Evolutionary conservation across 2,888 invertebrate species (phyloP), one percentile per base, ranked within the genome.

Genomic region (Venusia cambrica): DNA sequence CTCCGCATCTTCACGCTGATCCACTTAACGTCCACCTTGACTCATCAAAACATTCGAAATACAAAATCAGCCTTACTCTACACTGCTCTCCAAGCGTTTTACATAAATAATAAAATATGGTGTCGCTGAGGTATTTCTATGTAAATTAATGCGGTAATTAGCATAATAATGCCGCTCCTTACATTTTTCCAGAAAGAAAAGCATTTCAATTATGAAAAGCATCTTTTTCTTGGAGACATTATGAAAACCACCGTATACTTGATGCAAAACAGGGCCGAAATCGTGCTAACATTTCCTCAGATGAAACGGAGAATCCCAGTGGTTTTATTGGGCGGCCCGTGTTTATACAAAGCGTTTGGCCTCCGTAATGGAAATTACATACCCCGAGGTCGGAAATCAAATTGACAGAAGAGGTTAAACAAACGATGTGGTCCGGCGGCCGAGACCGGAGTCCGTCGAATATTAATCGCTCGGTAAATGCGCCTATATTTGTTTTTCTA

Each of bases 391-490:
- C 73, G 78, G 75, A 78, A 81, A 83, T 84, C 85, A 81, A 87
- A 85, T 85, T 84, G 83, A 83, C 83, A 83, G 81, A 84, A 85
- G 83, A 84, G 80, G 83, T 83, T 87, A 81, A 77, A 81, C 84
- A 83, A 85, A 87, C 84, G 84, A 75, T 73, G 83, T 73, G 84
- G 84, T 76, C 80, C 71, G 72, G 63, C 70, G 69, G 68, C 69
- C 64, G 65, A 69, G 73, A 65, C 73, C 72, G 69, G 58, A 62
- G 71, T 73, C 76, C 68, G 72, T 65, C 73, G 80, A 81, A 80
- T 81, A 80, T 79, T 80, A 79, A 80, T 80, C 77, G 79, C 66
- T 71, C 54, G 68, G 78, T 77, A 80, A 83, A 83, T 78, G 80
- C 74, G 74, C 79, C 79, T 80, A 80, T 81, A 77, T 81, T 83